phyloP scores from a whole-genome alignment of 2,888 invertebrate genomes.

The Abrostola triplasia region DNA sequence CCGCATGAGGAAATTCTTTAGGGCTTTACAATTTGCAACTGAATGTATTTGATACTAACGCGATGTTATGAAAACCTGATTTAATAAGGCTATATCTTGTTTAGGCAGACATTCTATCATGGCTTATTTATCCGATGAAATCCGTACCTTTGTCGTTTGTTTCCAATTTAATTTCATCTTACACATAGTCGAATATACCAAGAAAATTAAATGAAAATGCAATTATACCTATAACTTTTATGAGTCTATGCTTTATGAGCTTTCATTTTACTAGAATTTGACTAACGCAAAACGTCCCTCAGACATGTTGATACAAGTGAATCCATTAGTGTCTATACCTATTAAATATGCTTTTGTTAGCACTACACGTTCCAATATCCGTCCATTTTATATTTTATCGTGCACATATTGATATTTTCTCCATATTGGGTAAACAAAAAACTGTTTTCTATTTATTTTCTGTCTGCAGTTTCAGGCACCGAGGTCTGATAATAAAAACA shows the following conservation, averaged over 20 bases:
- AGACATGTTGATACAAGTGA: too few relatives aligned
- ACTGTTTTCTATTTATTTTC: background rate
- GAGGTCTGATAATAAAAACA: constrained; percentile 12
- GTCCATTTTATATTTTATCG: constrained; percentile 13
- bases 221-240: too few relatives aligned
- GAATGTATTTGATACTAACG: constrained; percentile 71
- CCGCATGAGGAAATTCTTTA: constrained; percentile 78
- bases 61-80: constrained; percentile 67
- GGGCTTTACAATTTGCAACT: constrained; percentile 73
- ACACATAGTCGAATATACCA: background rate
- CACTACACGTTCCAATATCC: too few relatives aligned
- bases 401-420: background rate
- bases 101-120: constrained; percentile 34
- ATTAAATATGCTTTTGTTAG: too few relatives aligned
- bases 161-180: constrained; percentile 44
- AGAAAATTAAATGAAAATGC: too few relatives aligned
- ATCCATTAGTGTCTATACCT: too few relatives aligned
- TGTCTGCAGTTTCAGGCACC: constrained; percentile 6
- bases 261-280: too few relatives aligned
- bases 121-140: constrained; percentile 31
- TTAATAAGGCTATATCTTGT: constrained; percentile 56
- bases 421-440: background rate
- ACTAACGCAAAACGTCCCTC: too few relatives aligned
- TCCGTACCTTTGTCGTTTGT: constrained; percentile 36
- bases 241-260: too few relatives aligned